phyloP scores from a whole-genome alignment of 2,888 invertebrate genomes.

The Plagodis dolabraria region DNA sequence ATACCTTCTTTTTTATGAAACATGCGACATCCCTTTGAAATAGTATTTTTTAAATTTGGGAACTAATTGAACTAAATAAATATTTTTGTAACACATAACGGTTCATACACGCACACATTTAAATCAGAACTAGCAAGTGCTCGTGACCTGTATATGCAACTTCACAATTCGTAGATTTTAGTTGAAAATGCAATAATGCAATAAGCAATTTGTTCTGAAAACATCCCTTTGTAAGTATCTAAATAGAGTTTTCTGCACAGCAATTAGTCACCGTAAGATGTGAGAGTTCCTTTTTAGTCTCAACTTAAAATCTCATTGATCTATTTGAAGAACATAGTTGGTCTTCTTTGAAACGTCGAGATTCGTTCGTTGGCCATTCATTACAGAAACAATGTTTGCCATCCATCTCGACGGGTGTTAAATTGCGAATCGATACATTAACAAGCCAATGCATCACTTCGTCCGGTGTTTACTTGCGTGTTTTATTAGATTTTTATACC shows the following conservation, averaged over 20 bases:
- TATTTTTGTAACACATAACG: too few relatives aligned
- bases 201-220: slow-evolving; percentile 1
- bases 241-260: slow-evolving; percentile 2
- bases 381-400: slow-evolving; percentile 18
- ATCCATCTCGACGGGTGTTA: slow-evolving; percentile 14
- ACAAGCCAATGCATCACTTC: slow-evolving; percentile 36
- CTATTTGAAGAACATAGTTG: slow-evolving; percentile 10
- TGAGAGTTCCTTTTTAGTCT: slow-evolving; percentile 4
- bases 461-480: slow-evolving; percentile 45
- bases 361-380: slow-evolving; percentile 13
- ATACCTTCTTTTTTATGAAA: too few relatives aligned
- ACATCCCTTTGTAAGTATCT: neutral
- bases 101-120: too few relatives aligned
- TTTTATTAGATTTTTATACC: slow-evolving; percentile 43
- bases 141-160: too few relatives aligned
- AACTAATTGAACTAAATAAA: too few relatives aligned
- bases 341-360: slow-evolving; percentile 17
- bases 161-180: neutral
- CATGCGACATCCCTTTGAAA: too few relatives aligned
- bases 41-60: too few relatives aligned
- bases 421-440: slow-evolving; percentile 14
- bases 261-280: slow-evolving; percentile 7
- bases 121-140: too few relatives aligned
- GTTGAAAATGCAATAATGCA: too few relatives aligned
- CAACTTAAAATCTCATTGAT: slow-evolving; percentile 17